Conservation (phyloP, 1,140 invertebrate genomes). For the Drosophila fuyamai region DNA sequence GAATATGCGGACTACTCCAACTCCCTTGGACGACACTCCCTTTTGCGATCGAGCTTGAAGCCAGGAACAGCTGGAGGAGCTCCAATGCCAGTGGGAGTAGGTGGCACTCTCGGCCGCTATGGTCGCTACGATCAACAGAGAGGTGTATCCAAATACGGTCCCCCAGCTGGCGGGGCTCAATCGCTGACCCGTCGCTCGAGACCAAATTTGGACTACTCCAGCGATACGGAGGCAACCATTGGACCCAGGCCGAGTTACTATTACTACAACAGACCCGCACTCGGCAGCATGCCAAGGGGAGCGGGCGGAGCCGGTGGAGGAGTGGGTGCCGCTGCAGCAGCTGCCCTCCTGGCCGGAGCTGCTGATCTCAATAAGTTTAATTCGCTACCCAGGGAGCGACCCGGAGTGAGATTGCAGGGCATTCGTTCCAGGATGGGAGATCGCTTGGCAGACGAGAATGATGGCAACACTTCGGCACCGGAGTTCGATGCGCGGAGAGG, state of each 20-base stretch:
- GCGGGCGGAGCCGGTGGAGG: slow-evolving; percentile 84
- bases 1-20: slow-evolving; percentile 90
- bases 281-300: slow-evolving; percentile 85
- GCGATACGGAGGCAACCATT: slow-evolving; percentile 96
- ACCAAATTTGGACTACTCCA: slow-evolving; percentile 93
- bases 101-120: slow-evolving; percentile 83
- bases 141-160: slow-evolving; percentile 71
- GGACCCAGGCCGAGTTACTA: slow-evolving; percentile 92
- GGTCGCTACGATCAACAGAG: slow-evolving; percentile 83
- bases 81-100: slow-evolving; percentile 72
- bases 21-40: slow-evolving; percentile 89
- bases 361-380: slow-evolving; percentile 87
- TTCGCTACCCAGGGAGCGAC: slow-evolving; percentile 90
- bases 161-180: slow-evolving; percentile 77
- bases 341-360: slow-evolving; percentile 76
- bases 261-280: slow-evolving; percentile 87
- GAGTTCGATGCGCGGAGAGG: slow-evolving; percentile 90
- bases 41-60: slow-evolving; percentile 91
- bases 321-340: slow-evolving; percentile 61
- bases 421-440: slow-evolving; percentile 78
- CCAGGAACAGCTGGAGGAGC: slow-evolving; percentile 85
- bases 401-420: slow-evolving; percentile 85
- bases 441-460: slow-evolving; percentile 90
- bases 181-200: slow-evolving; percentile 89
- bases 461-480: slow-evolving; percentile 92